phyloP scores from a whole-genome alignment of 2,888 invertebrate species.

The Aromia moschata region DNA sequence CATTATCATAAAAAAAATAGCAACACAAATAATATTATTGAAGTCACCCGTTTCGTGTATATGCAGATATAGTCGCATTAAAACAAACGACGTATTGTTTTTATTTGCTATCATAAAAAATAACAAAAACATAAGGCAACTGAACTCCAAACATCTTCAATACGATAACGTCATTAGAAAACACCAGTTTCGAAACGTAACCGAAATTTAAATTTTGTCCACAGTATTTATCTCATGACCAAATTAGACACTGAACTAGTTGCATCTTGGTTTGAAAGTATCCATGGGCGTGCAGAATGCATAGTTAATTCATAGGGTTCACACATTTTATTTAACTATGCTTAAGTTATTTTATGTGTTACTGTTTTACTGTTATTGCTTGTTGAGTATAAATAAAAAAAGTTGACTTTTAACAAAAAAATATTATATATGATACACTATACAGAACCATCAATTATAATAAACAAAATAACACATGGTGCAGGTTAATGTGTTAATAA shows the following conservation, averaged over 20 bases:
- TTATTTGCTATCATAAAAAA: background rate
- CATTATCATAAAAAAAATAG: conserved; percentile 12
- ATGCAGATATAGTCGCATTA: background rate
- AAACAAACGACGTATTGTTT: conserved; percentile 5
- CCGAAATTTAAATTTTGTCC: conserved; percentile 6
- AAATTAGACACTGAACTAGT: background rate
- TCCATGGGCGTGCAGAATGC: background rate
- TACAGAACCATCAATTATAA: no score
- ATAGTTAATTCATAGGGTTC: no score
- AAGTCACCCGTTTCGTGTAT: conserved; percentile 19
- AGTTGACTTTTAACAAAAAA: no score
- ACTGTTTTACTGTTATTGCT: no score
- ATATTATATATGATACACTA: no score
- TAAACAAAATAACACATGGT: no score
- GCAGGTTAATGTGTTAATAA: no score
- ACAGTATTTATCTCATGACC: background rate
- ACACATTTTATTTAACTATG: background rate
- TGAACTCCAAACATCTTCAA: background rate
- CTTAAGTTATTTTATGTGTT: no score
- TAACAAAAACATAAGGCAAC: background rate
- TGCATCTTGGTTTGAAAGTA: background rate
- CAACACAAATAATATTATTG: conserved; percentile 15
- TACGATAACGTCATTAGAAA: conserved; percentile 1
- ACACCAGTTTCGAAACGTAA: background rate
- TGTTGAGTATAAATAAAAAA: no score